phyloP scores from a whole-genome alignment of 1,140 invertebrate species.

The Trichomalopsis sarcophagae region DNA sequence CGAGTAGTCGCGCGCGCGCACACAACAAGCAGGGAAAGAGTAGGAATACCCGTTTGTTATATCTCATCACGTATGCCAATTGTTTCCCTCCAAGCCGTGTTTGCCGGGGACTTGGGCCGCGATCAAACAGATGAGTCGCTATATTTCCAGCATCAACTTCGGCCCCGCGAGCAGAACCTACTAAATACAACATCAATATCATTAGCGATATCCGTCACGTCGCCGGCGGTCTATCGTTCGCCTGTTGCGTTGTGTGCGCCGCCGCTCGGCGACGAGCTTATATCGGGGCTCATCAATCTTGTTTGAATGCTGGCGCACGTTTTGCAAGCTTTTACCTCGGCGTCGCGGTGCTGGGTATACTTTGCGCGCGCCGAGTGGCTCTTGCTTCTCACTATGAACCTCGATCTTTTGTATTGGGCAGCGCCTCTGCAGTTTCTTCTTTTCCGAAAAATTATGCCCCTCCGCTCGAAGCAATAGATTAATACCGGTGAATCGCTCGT shows the following conservation, averaged over 20 bases:
- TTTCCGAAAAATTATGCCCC: too few relatives aligned
- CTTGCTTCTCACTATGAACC: neutral
- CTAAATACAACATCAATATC: slow-evolving; percentile 41
- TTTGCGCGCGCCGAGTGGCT: neutral
- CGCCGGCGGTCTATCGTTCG: neutral
- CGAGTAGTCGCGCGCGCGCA: neutral
- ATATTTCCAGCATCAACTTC: slow-evolving; percentile 29
- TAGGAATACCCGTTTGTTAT: slow-evolving; percentile 31
- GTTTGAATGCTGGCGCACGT: slow-evolving; percentile 28
- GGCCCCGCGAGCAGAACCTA: neutral
- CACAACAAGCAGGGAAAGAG: neutral
- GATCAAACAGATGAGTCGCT: slow-evolving; percentile 51
- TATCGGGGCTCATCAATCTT: slow-evolving; percentile 39
- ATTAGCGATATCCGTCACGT: slow-evolving; percentile 28
- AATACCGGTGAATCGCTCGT: slow-evolving; percentile 32
- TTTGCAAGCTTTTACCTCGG: slow-evolving; percentile 12
- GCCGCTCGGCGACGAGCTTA: neutral
- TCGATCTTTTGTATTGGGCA: neutral
- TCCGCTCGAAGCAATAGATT: too few relatives aligned
- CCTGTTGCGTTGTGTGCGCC: slow-evolving; percentile 9
- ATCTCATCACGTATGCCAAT: slow-evolving; percentile 4
- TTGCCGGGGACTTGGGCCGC: neutral
- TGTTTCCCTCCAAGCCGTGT: slow-evolving; percentile 11
- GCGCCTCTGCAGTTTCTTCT: too few relatives aligned
- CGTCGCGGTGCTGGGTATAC: neutral